Base-by-base conservation (phyloP, 1,140 invertebrate species). In the Cryptotermes secundus region DNA sequence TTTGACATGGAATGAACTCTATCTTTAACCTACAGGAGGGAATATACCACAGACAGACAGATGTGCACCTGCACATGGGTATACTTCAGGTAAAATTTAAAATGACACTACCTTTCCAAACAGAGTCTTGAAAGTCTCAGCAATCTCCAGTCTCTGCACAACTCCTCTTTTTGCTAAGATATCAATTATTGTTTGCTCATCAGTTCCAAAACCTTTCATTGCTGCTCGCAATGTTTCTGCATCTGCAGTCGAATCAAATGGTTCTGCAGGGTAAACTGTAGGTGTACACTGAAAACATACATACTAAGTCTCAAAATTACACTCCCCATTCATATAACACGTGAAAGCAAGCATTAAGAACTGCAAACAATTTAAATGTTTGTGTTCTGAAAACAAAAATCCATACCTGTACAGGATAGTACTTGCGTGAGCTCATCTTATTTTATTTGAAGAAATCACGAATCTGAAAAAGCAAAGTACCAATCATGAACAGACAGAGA, bases 181-280 rank as follows among this genome's bases (percentile, higher is more conserved):
- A 87, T 94, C 93, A 79, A 96, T 96, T 86, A 97, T 95, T n/a
- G 94, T 91, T 87, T 95, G 93, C 87, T 97, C 96, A 89, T 97
- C 94, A 2, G 96, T 96, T 34, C 96, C 94, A 83, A 94, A 93
- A 38, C 96, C 95, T 90, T 95, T 95, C 95, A 97, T 97, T 0
- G 96, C 95, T 87, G 95, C 95, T 31, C 95, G 91, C 2, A 97
- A 90, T 1, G 92, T 90, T 87, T 94, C 93, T 0, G 96, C 96
- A 92, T 97, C 96, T 80, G 90, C 91, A 45, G 93, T 91, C 7
- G 95, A 92, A 88, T 96, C 92, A 89, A 96, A 96, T 10, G 92
- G 91, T 36, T 93, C 92, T 65, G 90, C 92, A 2, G 94, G 92
- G 34, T 91, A 91, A 19, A 96, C 93, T 0, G 94, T 95, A 36